Conservation (phyloP, 2,797 vertebrate species). For the Mustela erminea region DNA sequence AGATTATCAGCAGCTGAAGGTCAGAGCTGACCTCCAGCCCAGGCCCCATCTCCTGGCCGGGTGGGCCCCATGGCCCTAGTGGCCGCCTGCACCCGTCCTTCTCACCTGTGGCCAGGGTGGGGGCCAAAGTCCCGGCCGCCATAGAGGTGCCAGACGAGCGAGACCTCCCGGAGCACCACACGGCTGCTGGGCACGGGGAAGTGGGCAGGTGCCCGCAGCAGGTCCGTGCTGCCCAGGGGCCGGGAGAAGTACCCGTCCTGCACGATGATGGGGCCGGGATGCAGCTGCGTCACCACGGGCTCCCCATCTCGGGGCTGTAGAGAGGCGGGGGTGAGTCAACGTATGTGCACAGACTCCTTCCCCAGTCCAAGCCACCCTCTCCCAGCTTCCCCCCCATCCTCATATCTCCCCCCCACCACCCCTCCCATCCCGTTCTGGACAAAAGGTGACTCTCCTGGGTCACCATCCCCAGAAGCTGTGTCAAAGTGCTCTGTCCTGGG, state of each 20-base stretch:
- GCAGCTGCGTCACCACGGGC: conserved; percentile 93
- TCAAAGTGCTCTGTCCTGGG: background rate
- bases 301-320: conserved; percentile 93
- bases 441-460: background rate
- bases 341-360: fast-evolving
- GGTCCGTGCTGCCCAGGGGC: conserved; percentile 94
- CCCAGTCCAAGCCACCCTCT: background rate
- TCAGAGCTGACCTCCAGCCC: background rate
- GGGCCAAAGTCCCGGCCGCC: conserved; percentile 94
- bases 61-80: background rate
- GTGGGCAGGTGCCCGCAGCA: conserved; percentile 92
- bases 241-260: conserved; percentile 94
- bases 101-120: conserved; percentile 89
- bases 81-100: background rate
- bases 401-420: no score
- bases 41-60: background rate
- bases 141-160: conserved; percentile 96
- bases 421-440: background rate
- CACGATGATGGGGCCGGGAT: conserved; percentile 89
- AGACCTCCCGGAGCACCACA: conserved; percentile 94
- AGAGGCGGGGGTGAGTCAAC: background rate
- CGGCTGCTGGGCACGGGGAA: conserved; percentile 94
- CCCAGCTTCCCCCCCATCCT: background rate
- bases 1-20: background rate
- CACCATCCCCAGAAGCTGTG: no score